A percentile compares a stretch with the other conserved stretches of the same genome.
phyloP scores from a whole-genome alignment of 2,113 vertebrate genomes.

The Cyanocitta stelleri region DNA sequence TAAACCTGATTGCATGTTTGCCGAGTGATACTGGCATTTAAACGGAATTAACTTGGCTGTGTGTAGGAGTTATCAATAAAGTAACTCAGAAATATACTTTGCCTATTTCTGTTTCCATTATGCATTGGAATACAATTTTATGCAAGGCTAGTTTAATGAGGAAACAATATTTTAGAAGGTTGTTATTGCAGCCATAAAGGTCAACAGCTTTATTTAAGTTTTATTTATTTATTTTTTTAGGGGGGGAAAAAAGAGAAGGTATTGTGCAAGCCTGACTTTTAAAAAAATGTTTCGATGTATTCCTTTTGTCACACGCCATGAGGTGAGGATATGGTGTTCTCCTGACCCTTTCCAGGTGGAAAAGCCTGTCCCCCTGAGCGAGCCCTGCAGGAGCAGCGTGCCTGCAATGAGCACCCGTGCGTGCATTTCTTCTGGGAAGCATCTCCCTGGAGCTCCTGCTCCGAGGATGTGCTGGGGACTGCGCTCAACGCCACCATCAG shows the following conservation, averaged over 20 bases:
- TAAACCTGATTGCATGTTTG: constrained; percentile 37
- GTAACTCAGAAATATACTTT: constrained; percentile 27
- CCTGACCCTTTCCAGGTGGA: constrained; percentile 69
- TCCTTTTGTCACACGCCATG: not conserved
- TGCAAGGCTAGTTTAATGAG: constrained; percentile 56
- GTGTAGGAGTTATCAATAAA: constrained; percentile 38
- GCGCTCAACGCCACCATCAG: constrained; percentile 67
- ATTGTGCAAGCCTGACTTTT: not conserved
- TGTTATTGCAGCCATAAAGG: constrained; percentile 37
- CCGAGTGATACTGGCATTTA: constrained; percentile 23
- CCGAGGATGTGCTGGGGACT: constrained; percentile 64
- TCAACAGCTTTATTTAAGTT: constrained; percentile 32
- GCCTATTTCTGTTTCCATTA: constrained; percentile 34
- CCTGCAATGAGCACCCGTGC: constrained; percentile 86
- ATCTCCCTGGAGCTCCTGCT: constrained; percentile 84
- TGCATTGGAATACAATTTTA: constrained; percentile 33
- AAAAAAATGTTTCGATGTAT: not conserved
- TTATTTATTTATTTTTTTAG: constrained; percentile 1
- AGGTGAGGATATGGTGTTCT: not conserved
- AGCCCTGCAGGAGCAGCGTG: constrained; percentile 83
- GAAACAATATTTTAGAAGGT: constrained; percentile 52
- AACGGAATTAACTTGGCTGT: constrained; percentile 15
- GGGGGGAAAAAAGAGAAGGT: accelerated
- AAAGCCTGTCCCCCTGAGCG: constrained; percentile 81
- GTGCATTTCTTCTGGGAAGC: constrained; percentile 85